phyloP scores from a whole-genome alignment of 2,797 vertebrate genomes.

The Champsocephalus esox region DNA sequence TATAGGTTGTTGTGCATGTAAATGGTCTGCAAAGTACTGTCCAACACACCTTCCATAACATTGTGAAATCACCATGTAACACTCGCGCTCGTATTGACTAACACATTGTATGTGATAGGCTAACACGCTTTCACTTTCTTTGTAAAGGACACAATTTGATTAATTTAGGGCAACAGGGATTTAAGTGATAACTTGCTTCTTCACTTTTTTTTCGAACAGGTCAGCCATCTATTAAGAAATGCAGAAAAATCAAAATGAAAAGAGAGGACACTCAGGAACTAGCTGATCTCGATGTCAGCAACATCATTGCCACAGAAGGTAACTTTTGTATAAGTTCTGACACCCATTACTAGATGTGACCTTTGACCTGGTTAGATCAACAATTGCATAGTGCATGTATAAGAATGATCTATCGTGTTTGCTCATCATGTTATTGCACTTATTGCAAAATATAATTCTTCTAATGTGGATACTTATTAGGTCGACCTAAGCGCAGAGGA shows the following conservation, averaged over 20 bases:
- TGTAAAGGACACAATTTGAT: neutral
- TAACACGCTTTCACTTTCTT: neutral
- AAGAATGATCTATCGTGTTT: too few species aligned
- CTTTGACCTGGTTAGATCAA: neutral
- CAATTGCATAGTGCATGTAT: neutral
- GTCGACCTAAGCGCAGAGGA: conserved; percentile 84
- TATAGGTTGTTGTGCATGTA: too few species aligned
- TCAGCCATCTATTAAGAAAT: conserved; percentile 87
- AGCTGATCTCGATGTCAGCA: conserved; percentile 87
- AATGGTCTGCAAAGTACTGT: too few species aligned
- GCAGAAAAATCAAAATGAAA: conserved; percentile 82
- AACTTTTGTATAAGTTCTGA: conserved; percentile 3
- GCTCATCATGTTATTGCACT: neutral
- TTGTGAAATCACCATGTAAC: too few species aligned
- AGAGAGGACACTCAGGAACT: conserved; percentile 88
- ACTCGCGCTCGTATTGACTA: too few species aligned
- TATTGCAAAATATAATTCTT: neutral
- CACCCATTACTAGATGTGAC: neutral
- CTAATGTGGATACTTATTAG: conserved; percentile 63
- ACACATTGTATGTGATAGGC: too few species aligned
- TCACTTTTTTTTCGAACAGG: conserved; percentile 69
- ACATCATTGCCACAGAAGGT: conserved; percentile 90
- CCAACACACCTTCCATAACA: too few species aligned
- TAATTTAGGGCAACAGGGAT: neutral
- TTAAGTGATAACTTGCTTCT: neutral